Base-by-base conservation (phyloP, 2,797 vertebrate genomes). In the Podarcis lilfordi region DNA sequence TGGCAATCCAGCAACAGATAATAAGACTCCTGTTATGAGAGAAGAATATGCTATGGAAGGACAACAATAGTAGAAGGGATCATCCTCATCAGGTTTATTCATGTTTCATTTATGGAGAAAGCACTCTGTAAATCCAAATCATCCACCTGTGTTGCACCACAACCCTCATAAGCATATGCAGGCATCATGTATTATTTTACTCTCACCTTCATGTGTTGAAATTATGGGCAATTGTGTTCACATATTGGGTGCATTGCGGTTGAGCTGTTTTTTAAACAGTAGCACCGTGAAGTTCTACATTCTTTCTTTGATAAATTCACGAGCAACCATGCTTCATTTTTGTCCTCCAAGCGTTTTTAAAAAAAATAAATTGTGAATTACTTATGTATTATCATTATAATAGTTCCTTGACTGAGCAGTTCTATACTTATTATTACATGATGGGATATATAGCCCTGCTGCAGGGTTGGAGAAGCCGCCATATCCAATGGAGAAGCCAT, bases 11-110 rank as follows among this genome's bases (percentile, higher is more conserved):
- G 77, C 80, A 89, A 81, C 84, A 94, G 93, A 95, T 96, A 94
- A 96, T 59, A 68, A 93, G 91, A 93, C 85, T 94, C 74, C 90
- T 90, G 80, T 94, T 95, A 95, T 92, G 92, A 91, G 91, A 93
- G 93, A 91, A 95, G 91, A 95, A 94, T 95, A 90, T 91, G 92
- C 95, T 95, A 93, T 91, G 85, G 91, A 94, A 92, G 95, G 95
- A 95, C 92, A 95, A 96, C 89, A 88, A 88, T 87, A 84, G 64
- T 80, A 92, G 93, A 96, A 95, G 88, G 90, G 93, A 93, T 95
- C 93, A 92, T 95, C 96, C 93, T 95, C 95, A 97, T 95, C 95
- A 95, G 95, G 95, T 96, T 95, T 96, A 97, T 96, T 96, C 95
- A 94, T 94, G 95, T 96, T 96, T 94, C 94, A 93, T 93, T 95